A percentile compares a stretch with the other conserved stretches of the same genome.
Evolutionary conservation across 2,113 vertebrate genomes (phyloP).

Genomic region (Melozone crissalis): DNA sequence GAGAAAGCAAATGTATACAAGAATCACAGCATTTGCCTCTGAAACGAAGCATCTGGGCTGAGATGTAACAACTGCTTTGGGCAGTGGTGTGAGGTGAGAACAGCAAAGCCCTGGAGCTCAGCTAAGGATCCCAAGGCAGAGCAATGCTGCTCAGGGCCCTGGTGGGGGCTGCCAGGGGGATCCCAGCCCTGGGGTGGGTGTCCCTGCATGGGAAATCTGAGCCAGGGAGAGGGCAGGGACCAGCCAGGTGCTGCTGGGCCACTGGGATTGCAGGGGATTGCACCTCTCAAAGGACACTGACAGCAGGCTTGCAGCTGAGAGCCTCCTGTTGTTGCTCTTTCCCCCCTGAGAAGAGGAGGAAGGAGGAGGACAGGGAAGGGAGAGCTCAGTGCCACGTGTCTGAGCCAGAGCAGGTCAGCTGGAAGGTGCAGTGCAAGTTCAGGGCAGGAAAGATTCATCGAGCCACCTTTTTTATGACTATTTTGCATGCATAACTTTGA

Average conservation of each 20-base stretch:
- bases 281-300: accelerated
- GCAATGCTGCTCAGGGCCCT: accelerated
- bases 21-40: not conserved
- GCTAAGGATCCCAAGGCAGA: not conserved
- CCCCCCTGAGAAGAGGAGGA: not conserved
- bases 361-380: not conserved
- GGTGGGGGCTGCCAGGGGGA: not conserved
- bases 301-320: not conserved
- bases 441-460: not conserved
- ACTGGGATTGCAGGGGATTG: not conserved
- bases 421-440: not conserved
- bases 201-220: not conserved
- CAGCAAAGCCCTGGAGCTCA: not conserved
- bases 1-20: slow-evolving; percentile 52
- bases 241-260: accelerated
- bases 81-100: accelerated
- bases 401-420: not conserved
- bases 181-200: not conserved
- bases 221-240: accelerated
- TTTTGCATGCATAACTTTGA: slow-evolving; percentile 40
- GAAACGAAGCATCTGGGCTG: slow-evolving; percentile 49
- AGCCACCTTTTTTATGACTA: slow-evolving; percentile 20
- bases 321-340: accelerated
- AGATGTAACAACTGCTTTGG: slow-evolving; percentile 2
- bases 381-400: accelerated